Evolutionary conservation across 2,888 invertebrate species (phyloP).

Genomic region (Gnatocerus cornutus): DNA sequence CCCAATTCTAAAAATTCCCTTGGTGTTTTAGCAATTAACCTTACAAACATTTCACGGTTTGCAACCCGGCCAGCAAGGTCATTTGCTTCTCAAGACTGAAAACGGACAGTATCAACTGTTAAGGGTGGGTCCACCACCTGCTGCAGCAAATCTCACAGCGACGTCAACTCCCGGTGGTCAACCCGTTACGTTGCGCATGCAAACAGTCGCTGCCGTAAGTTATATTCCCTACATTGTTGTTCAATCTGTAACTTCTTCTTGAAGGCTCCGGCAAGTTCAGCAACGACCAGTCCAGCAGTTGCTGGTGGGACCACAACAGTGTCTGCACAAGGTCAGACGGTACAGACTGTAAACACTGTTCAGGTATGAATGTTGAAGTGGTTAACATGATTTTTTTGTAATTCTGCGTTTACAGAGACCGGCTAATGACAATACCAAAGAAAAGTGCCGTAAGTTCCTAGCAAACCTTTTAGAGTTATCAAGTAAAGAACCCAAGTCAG

Average conservation of each 20-base stretch:
- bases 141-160: constrained; percentile 72
- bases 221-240: background rate
- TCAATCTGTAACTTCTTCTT: constrained; percentile 31
- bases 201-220: constrained; percentile 79
- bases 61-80: constrained; percentile 90
- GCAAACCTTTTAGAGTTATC: constrained; percentile 96
- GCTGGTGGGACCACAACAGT: constrained; percentile 61
- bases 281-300: constrained; percentile 60
- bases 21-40: constrained; percentile 81
- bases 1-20: constrained; percentile 13
- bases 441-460: constrained; percentile 98
- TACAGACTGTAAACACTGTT: constrained; percentile 56
- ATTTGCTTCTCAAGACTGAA: constrained; percentile 96
- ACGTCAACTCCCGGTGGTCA: constrained; percentile 75
- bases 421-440: constrained; percentile 90
- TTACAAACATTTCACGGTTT: constrained; percentile 90
- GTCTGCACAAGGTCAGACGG: constrained; percentile 58
- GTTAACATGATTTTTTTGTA: constrained; percentile 31
- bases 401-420: constrained; percentile 74
- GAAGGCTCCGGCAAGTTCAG: constrained; percentile 57
- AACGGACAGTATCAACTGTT: constrained; percentile 96
- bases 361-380: constrained; percentile 41
- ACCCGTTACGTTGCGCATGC: constrained; percentile 86
- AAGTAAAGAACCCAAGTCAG: constrained; percentile 93
- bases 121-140: constrained; percentile 88